phyloP scores from a whole-genome alignment of 2,797 vertebrate species.

The Sebastolobus alascanus region DNA sequence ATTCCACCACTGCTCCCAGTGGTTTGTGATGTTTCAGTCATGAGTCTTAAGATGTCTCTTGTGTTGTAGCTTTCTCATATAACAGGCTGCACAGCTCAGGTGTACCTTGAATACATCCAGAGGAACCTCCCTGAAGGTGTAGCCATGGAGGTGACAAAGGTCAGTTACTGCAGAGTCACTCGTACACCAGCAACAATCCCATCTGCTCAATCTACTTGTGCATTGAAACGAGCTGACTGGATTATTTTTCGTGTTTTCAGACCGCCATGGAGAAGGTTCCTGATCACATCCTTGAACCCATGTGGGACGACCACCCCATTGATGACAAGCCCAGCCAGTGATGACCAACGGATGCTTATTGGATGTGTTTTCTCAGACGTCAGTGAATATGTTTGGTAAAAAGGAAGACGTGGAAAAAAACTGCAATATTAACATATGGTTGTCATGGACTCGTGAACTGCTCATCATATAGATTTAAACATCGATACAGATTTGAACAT shows the following conservation, averaged over 20 bases:
- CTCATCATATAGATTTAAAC: neutral
- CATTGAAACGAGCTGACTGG: neutral
- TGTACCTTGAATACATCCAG: slow-evolving; percentile 96
- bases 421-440: neutral
- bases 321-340: slow-evolving; percentile 72
- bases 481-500: neutral
- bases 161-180: slow-evolving; percentile 53
- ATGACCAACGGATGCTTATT: neutral
- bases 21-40: neutral
- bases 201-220: neutral
- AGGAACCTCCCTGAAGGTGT: slow-evolving; percentile 97
- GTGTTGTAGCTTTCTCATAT: slow-evolving; percentile 86
- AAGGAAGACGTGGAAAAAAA: neutral
- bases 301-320: slow-evolving; percentile 85
- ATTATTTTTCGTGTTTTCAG: slow-evolving; percentile 74
- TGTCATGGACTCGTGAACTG: neutral
- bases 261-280: slow-evolving; percentile 91
- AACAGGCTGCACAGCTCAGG: slow-evolving; percentile 91
- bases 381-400: neutral
- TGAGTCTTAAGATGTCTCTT: neutral
- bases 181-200: neutral
- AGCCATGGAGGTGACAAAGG: slow-evolving; percentile 96
- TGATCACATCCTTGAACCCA: slow-evolving; percentile 90
- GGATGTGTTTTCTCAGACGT: neutral
- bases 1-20: neutral